phyloP scores from a whole-genome alignment of 2,797 vertebrate genomes.

The Alectoris magna region DNA sequence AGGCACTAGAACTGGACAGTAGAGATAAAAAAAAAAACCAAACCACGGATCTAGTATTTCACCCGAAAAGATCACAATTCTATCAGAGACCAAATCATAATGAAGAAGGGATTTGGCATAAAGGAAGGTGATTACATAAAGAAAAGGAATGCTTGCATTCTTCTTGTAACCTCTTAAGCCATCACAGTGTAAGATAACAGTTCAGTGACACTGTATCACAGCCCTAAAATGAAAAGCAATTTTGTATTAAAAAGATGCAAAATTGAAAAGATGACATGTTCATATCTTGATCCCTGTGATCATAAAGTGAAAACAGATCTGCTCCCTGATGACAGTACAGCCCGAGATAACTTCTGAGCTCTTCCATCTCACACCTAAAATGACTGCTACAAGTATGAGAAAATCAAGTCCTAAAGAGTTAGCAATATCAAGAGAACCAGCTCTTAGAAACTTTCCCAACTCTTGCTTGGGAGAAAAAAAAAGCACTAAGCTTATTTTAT shows the following conservation, averaged over 20 bases:
- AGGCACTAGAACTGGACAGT: neutral
- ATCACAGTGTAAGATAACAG: neutral
- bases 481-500: neutral
- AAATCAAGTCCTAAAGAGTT: neutral
- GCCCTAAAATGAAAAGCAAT: neutral
- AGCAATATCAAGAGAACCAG: constrained; percentile 28
- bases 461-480: neutral
- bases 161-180: neutral
- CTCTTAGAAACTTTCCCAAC: constrained; percentile 7
- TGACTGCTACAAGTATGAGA: neutral
- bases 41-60: neutral
- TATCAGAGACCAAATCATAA: neutral
- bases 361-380: neutral
- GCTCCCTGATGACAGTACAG: rapidly evolving
- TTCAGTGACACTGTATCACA: neutral
- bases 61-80: neutral
- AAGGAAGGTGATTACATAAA: neutral
- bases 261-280: neutral
- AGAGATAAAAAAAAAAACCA: neutral
- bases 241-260: neutral
- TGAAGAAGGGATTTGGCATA: neutral
- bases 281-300: neutral
- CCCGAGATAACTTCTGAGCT: neutral
- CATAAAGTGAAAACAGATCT: neutral
- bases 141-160: neutral